A percentile compares a stretch with the other conserved stretches of the same genome.
These are phyloP conservation scores for Nebria salina DNA, from an alignment of 2,888 invertebrate genomes.

Conservation along the genomic window DNA sequence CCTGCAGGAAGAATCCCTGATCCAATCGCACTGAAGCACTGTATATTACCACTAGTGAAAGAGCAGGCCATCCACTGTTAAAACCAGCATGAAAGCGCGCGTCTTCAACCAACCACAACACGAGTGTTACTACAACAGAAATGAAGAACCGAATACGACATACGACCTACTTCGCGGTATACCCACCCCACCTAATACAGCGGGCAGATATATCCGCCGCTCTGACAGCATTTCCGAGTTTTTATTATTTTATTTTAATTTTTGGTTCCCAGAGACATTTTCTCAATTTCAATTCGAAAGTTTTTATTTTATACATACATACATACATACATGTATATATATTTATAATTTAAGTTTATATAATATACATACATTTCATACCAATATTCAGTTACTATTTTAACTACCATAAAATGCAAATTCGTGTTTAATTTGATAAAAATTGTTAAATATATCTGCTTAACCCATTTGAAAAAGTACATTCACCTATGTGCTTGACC, in stretches of 20 bases:
- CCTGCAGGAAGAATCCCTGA: background rate
- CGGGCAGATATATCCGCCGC: background rate
- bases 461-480: too few species aligned
- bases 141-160: slow-evolving; percentile 22
- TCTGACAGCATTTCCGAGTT: slow-evolving; percentile 9
- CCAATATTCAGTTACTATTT: too few species aligned
- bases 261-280: slow-evolving; percentile 33
- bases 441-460: too few species aligned
- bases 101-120: background rate
- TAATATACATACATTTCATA: slow-evolving; percentile 32
- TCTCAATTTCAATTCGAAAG: slow-evolving; percentile 24
- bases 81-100: background rate
- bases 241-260: slow-evolving; percentile 21
- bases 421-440: too few species aligned
- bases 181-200: slow-evolving; percentile 31
- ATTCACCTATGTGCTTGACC: too few species aligned
- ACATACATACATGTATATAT: too few species aligned
- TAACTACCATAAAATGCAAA: too few species aligned
- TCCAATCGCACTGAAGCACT: background rate
- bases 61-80: background rate
- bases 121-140: background rate
- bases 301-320: background rate
- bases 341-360: slow-evolving; percentile 5
- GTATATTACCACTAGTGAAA: background rate
- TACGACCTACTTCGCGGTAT: slow-evolving; percentile 31